These are phyloP conservation scores for human (Homo sapiens) DNA, from an alignment of 2,113 vertebrate species.

Conservation along the genomic window DNA sequence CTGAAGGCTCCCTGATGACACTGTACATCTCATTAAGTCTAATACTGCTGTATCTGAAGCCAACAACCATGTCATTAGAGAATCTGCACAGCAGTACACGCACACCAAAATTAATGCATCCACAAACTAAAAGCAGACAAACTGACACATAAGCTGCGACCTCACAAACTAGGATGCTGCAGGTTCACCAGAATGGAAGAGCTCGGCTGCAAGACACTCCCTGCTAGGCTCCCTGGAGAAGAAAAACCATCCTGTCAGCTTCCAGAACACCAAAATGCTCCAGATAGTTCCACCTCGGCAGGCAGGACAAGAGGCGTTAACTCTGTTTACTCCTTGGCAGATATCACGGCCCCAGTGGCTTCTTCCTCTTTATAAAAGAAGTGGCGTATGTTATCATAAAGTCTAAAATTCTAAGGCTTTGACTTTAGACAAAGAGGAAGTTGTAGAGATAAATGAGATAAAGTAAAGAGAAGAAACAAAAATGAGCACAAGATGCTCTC, in stretches of 20 bases:
- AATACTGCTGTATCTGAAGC: background rate
- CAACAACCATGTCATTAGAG: background rate
- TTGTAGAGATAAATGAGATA: background rate
- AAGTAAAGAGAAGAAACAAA: background rate
- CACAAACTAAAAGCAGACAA: background rate
- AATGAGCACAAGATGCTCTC: background rate
- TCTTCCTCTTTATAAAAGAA: constrained; percentile 51
- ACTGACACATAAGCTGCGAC: background rate
- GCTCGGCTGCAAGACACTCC: background rate
- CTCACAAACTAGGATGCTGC: background rate
- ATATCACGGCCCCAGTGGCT: background rate
- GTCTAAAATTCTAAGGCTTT: constrained; percentile 34
- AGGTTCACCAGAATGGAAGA: background rate
- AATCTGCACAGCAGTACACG: background rate
- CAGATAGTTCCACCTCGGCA: background rate
- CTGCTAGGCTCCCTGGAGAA: background rate
- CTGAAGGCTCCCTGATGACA: background rate
- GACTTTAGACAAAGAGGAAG: constrained; percentile 3
- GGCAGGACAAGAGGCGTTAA: background rate
- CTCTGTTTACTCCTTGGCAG: background rate
- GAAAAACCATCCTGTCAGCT: constrained; percentile 16
- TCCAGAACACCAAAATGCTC: background rate
- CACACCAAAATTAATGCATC: background rate
- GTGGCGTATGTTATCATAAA: background rate
- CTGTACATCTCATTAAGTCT: background rate